Base-by-base conservation (phyloP, 2,113 vertebrate species). In the Microcebus lehilahytsara region DNA sequence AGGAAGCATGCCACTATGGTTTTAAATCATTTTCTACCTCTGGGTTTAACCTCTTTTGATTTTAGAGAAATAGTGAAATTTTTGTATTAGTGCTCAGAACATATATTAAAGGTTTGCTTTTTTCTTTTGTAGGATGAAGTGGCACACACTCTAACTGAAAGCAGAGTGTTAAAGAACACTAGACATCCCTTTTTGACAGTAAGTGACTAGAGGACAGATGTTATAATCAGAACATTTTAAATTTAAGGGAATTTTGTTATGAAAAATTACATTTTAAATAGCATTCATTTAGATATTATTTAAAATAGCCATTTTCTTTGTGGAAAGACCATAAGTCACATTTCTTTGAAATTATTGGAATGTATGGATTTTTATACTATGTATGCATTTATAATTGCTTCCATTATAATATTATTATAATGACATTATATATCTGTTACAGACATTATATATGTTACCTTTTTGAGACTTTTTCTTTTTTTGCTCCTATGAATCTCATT, bases 101-200 rank as follows among this genome's bases (percentile, higher is more conserved):
- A 19, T 32, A 9, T 49, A 56, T 64, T 96, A 79, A 96, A 95
- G 22, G n/a, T 67, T 86, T 95, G n/a, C 74, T 17, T 23, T 92
- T 95, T 96, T 97, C 32, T 97, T 97, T 95, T 64, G 72, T 98
- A 99, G 99, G 99, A 99, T 98, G 99, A 99, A 99, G 99, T 99
- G 98, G 99, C 99, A 89, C 99, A 99, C 96, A 99, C 99, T 2
- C 99, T 99, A 95, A 99, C 99, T 95, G 99, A 99, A 98, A 99
- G 99, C 98, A 99, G 99, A 99, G 99, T 99, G 42, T 97, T 99
- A 92, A 99, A 99, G 98, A 99, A 99, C 98, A 99, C 99, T 87
- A 99, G 99, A 96, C 99, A 99, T 64, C 99, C 99, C 40, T 99
- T 99, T 98, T 98, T 99, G 99, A 99, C 99, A 74, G 99, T 99